Evolutionary conservation across 1,140 invertebrate genomes (phyloP).

Genomic region (Scaptomyza pallida): DNA sequence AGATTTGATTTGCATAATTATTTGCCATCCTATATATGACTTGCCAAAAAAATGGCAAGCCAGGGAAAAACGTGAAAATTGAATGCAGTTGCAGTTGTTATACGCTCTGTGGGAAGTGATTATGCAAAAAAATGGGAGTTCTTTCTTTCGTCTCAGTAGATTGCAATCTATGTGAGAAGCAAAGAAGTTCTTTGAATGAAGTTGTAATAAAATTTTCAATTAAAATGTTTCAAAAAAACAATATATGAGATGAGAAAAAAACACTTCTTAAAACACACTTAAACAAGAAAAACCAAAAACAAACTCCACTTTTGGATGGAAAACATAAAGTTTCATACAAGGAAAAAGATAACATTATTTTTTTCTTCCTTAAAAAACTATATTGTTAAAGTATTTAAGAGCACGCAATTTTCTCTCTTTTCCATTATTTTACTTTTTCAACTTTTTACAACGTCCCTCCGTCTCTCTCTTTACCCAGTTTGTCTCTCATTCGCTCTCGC

Average conservation of each 20-base stretch:
- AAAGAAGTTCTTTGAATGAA: conserved; percentile 3
- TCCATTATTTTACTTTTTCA: neutral
- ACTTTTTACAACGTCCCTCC: conserved; percentile 9
- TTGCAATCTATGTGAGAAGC: conserved; percentile 72
- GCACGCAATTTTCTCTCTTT: conserved; percentile 14
- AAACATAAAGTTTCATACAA: too few species aligned
- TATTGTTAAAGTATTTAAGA: conserved; percentile 63
- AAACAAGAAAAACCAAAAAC: neutral
- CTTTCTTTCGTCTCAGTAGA: conserved; percentile 30
- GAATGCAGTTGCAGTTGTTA: conserved; percentile 61
- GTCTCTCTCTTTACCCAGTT: conserved; percentile 10
- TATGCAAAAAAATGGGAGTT: conserved; percentile 25
- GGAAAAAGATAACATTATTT: too few species aligned
- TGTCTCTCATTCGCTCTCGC: neutral
- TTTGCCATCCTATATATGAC: conserved; percentile 60
- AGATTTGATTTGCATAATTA: conserved; percentile 50
- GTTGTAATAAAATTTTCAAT: too few species aligned
- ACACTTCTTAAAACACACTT: too few species aligned
- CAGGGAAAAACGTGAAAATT: conserved; percentile 46
- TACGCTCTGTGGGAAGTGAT: conserved; percentile 35
- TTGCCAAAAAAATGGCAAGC: conserved; percentile 51
- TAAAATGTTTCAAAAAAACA: neutral
- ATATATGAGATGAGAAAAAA: too few species aligned
- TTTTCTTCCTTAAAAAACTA: too few species aligned
- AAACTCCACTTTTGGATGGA: too few species aligned